phyloP scores from a whole-genome alignment of 2,797 vertebrate species.

The Columba guinea region DNA sequence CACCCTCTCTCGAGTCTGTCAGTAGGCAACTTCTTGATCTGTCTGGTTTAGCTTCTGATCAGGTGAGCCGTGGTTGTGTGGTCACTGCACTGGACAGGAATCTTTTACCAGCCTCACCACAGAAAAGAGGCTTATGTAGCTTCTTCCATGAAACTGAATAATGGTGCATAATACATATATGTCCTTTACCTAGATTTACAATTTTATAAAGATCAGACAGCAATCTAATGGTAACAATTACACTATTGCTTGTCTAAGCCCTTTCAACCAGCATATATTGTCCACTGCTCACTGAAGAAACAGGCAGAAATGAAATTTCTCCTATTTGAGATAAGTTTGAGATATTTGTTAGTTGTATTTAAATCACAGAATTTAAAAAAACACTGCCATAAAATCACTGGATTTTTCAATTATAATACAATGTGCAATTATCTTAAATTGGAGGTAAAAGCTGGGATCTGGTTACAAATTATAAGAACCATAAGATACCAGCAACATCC shows the following conservation, averaged over 20 bases:
- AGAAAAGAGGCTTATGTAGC: neutral
- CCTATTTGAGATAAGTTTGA: neutral
- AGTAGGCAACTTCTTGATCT: neutral
- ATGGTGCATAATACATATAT: neutral
- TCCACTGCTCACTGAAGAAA: neutral
- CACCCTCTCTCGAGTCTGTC: fast-evolving
- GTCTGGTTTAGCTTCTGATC: neutral
- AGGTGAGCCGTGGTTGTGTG: neutral
- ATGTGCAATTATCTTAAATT: neutral
- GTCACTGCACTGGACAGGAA: neutral
- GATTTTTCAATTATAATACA: neutral
- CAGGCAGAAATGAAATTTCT: neutral
- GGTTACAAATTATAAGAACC: neutral
- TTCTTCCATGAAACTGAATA: neutral
- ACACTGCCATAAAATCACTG: neutral
- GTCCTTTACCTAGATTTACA: neutral
- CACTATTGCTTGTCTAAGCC: neutral
- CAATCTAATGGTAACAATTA: neutral
- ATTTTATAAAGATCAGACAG: neutral
- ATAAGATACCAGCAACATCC: neutral
- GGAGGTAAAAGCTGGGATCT: neutral
- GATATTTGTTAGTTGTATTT: neutral
- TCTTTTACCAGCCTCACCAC: neutral
- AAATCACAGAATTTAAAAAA: neutral
- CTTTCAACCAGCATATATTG: neutral